phyloP scores from a whole-genome alignment of 2,888 invertebrate species.

The Diaprepes abbreviatus region DNA sequence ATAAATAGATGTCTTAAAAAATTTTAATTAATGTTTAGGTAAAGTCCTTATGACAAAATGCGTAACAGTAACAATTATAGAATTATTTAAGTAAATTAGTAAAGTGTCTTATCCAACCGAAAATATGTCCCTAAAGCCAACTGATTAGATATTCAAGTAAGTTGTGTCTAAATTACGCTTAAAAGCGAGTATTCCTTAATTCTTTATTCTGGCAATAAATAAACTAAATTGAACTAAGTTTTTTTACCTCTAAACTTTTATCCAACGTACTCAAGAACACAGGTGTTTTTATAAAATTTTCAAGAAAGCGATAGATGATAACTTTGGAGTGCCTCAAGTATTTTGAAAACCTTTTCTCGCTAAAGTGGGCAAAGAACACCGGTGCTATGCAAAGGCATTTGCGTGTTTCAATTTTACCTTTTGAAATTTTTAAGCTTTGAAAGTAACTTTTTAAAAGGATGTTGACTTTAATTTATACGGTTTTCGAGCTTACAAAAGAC shows the following conservation, averaged over 20 bases:
- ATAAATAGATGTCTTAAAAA: too few species aligned
- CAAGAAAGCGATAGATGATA: constrained; percentile 29
- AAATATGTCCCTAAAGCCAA: too few species aligned
- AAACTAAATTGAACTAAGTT: background rate
- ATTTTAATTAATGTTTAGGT: too few species aligned
- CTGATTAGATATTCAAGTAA: too few species aligned
- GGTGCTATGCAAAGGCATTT: constrained; percentile 2
- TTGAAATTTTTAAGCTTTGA: constrained; percentile 17
- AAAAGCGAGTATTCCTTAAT: too few species aligned
- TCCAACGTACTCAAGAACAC: constrained; percentile 14
- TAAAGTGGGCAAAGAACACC: constrained; percentile 13
- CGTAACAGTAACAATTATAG: too few species aligned
- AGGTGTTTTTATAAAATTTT: constrained; percentile 33
- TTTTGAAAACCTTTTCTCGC: constrained; percentile 20
- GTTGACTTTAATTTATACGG: constrained; percentile 16
- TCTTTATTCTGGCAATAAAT: constrained; percentile 11
- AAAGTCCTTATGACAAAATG: too few species aligned
- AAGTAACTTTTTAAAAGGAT: constrained; percentile 16
- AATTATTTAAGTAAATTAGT: too few species aligned
- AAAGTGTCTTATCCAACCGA: too few species aligned
- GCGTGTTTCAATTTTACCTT: constrained; percentile 13
- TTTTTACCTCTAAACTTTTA: constrained; percentile 23
- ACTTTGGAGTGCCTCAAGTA: constrained; percentile 22
- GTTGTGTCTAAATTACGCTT: too few species aligned
- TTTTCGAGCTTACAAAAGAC: background rate